phyloP scores from a whole-genome alignment of 2,113 vertebrate genomes.

The Excalfactoria chinensis region DNA sequence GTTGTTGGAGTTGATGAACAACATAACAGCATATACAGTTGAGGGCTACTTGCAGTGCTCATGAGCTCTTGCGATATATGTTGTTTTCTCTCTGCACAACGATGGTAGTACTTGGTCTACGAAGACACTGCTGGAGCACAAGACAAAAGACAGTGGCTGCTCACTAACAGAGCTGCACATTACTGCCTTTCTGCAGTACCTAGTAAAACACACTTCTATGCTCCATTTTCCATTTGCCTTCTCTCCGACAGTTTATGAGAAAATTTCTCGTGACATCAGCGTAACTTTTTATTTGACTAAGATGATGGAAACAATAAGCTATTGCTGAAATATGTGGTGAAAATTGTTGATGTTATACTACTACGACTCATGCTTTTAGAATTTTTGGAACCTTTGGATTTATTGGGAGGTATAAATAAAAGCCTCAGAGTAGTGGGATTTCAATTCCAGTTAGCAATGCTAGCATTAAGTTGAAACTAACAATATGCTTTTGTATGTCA shows the following conservation, averaged over 20 bases:
- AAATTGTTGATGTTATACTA: not conserved
- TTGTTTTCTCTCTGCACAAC: not conserved
- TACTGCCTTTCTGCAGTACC: not conserved
- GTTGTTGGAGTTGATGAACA: not conserved
- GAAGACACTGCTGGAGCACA: not conserved
- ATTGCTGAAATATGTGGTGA: not conserved
- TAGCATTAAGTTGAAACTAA: constrained; percentile 4
- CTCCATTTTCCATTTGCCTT: not conserved
- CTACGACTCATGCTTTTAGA: not conserved
- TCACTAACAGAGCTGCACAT: not conserved
- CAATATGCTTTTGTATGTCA: not conserved
- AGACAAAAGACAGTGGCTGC: not conserved
- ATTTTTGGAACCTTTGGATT: constrained; percentile 4
- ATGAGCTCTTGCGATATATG: not conserved
- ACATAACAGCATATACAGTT: not conserved
- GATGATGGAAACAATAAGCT: not conserved
- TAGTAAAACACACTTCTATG: not conserved
- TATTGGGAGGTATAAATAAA: not conserved
- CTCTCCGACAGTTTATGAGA: not conserved
- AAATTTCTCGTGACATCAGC: not conserved
- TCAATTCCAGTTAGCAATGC: not conserved
- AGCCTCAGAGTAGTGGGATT: not conserved
- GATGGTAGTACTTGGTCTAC: not conserved
- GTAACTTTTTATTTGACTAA: not conserved
- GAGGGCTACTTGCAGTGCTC: not conserved